Base-by-base conservation (phyloP, 2,888 invertebrate genomes). In the Xylocampa areola region DNA sequence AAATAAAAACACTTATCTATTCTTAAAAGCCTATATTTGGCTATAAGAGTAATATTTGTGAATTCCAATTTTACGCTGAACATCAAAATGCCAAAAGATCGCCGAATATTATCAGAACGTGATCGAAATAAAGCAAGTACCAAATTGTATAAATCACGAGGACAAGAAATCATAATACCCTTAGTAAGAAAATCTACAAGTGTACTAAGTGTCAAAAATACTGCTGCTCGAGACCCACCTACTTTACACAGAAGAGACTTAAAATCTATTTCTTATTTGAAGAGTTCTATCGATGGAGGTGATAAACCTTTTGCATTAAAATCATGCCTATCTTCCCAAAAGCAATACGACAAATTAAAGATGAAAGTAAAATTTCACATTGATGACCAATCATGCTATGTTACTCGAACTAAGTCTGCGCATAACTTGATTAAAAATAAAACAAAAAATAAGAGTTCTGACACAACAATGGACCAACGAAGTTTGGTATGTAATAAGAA, bases 271-370 rank as follows among this genome's bases (percentile, higher is more conserved):
- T 49, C 39, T 7, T 49, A 47, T 29, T 19, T 54, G 11, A 35
- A 27, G 1, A 43, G 43, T 7, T 19, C 37, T 5, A 19, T 11
- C 8, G 35, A 43, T 35, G 41, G 44, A 6, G n/a, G 0, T 8
- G 35, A 27, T 2, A 48, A 21, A 19, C n/a, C 35, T 8, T 16
- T 57, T 16, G 33, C 32, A 36, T 19, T 65, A 14, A 65, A 70
- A 16, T 65, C 71, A 6, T 70, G 71, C n/a, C 11, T 65, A 13
- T 64, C 65, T 21, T 65, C 58, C 7, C 66, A 66, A 35, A 50
- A 30, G n/a, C 36, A 65, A 4, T 36, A 5, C 33, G 71, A 66
- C 10, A 70, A 65, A 23, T 19, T 21, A 2, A 66, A 70, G 13
- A 40, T 65, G 71, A 66, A 57, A 35, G 66, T 66, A 6, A 57